phyloP scores from a whole-genome alignment of 2,797 vertebrate species.

The Pangasius mekongensis region DNA sequence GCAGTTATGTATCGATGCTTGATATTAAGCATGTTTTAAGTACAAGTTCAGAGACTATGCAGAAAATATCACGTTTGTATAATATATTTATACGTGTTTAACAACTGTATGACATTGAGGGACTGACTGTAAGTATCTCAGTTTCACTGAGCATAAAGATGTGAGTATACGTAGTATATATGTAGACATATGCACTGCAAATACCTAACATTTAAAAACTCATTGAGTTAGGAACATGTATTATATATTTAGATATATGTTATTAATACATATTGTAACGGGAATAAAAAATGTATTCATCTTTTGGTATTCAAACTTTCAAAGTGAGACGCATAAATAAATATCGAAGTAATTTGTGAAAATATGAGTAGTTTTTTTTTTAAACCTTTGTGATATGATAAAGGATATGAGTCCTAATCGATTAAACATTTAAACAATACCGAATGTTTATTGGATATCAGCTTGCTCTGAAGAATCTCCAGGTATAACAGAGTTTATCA shows the following conservation, averaged over 20 bases:
- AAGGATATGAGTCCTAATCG: too few species aligned
- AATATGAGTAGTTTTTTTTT: not conserved
- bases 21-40: conserved; percentile 35
- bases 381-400: not conserved
- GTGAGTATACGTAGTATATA: not conserved
- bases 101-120: not conserved
- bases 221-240: not conserved
- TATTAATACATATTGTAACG: not conserved
- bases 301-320: not conserved
- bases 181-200: not conserved
- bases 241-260: not conserved
- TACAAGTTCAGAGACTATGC: not conserved
- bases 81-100: not conserved
- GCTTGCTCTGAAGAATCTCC: not conserved
- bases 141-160: not conserved
- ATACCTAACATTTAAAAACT: not conserved
- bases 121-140: conserved; percentile 1
- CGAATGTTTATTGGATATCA: conserved; percentile 11
- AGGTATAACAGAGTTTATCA: not conserved
- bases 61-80: not conserved
- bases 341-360: not conserved
- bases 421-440: not conserved
- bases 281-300: not conserved
- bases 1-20: conserved; percentile 14
- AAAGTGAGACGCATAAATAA: not conserved